Evolutionary conservation across 2,113 vertebrate genomes (phyloP), one percentile per base, ranked within the genome.

Genomic region (Echinops telfairi): DNA sequence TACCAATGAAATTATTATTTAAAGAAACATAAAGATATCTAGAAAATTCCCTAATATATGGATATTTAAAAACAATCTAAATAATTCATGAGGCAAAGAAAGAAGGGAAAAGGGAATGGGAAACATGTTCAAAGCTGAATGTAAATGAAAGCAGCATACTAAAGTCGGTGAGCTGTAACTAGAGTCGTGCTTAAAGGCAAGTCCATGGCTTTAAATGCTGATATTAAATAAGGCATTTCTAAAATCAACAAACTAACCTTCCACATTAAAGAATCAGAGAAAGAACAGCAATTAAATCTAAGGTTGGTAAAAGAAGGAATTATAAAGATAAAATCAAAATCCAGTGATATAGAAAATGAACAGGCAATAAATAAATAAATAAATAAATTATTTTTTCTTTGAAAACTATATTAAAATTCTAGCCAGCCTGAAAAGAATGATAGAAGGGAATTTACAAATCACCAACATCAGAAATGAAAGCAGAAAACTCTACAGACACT

Each of bases 181-280:
- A 8, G 10, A 53, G 12, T 53, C 1, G 47, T 53, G 47, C 47
- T 53, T 53, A 53, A 53, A 53, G 47, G n/a, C 11, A 92, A 95
- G 82, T 31, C 22, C 27, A 60, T 60, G 17, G 2, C 78, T 78
- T 87, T 86, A 83, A 83, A 93, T 47, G 16, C 20, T 89, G 36
- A 64, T 85, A 38, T 71, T 94, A 76, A 89, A 47, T 94, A 92
- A 86, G 16, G 82, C 38, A 3, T 20, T 10, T 83, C 75, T 85
- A 88, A 81, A 91, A 58, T 29, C 29, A 91, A 96, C 40, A 15
- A 89, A 78, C 53, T 58, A 82, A 91, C n/a, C 83, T 93, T 88
- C 29, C 17, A 77, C 29, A 75, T 36, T 68, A 86, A 89, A 53
- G 89, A 78, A 92, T 47, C 57, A 86, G 36, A 60, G 14, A 86